A percentile compares a stretch with the other conserved stretches of the same genome.
These are phyloP conservation scores for Leptodirus hochenwartii DNA, from an alignment of 2,888 invertebrate genomes.

Conservation along the genomic window DNA sequence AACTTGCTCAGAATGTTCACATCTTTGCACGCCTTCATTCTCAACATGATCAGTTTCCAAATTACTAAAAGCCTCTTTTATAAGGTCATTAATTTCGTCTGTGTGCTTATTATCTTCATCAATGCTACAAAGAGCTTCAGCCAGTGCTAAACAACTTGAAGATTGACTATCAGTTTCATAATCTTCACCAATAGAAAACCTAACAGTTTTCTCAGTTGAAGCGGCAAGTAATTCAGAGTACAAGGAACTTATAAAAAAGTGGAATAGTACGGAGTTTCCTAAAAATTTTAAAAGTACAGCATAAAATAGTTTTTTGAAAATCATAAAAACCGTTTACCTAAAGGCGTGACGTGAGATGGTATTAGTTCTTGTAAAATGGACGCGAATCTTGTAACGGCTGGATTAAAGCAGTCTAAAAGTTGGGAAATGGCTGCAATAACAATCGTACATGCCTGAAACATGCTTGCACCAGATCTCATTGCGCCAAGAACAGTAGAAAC, in stretches of 20 bases:
- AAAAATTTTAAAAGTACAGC: too few species aligned
- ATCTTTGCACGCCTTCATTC: slow-evolving; percentile 21
- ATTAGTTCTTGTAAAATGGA: slow-evolving; percentile 45
- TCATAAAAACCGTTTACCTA: too few species aligned
- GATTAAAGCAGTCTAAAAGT: slow-evolving; percentile 47
- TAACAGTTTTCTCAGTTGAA: slow-evolving; percentile 1
- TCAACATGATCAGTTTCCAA: slow-evolving; percentile 17
- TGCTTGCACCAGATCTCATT: slow-evolving; percentile 54
- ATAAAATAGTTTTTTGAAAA: too few species aligned
- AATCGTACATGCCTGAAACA: slow-evolving; percentile 65
- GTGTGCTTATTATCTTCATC: slow-evolving; percentile 69
- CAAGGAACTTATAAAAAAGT: slow-evolving; percentile 46
- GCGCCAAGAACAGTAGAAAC: slow-evolving; percentile 51
- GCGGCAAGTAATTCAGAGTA: slow-evolving; percentile 40
- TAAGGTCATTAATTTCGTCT: slow-evolving; percentile 46
- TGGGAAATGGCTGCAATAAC: slow-evolving; percentile 51
- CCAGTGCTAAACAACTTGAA: slow-evolving; percentile 53
- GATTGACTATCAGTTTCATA: too few species aligned
- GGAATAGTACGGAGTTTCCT: slow-evolving; percentile 50
- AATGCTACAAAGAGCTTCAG: slow-evolving; percentile 61
- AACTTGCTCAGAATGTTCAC: slow-evolving; percentile 30
- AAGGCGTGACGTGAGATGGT: slow-evolving; percentile 49
- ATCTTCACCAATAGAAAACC: slow-evolving; percentile 14
- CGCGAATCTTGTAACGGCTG: slow-evolving; percentile 32
- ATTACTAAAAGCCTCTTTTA: slow-evolving; percentile 33